A percentile compares a stretch with the other conserved stretches of the same genome.
Conservation (phyloP, 2,113 vertebrate genomes). For the Myrmophylax atrothorax region DNA sequence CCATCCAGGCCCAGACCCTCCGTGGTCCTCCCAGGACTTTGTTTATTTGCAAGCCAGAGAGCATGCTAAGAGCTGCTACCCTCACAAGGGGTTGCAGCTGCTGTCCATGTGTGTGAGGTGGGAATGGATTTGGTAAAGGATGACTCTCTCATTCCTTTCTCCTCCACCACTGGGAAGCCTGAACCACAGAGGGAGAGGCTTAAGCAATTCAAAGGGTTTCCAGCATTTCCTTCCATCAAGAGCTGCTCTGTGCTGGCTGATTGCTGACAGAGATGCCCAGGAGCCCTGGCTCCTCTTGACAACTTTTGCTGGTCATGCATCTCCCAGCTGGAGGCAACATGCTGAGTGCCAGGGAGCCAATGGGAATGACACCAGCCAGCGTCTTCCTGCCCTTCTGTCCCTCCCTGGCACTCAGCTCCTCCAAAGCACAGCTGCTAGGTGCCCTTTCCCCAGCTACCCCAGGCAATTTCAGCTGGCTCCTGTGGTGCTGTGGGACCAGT, state of each 20-base stretch:
- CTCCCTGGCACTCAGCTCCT: not conserved
- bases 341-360: fast-evolving
- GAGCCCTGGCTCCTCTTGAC: not conserved
- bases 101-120: fast-evolving
- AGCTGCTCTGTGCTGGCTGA: not conserved
- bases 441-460: too few species aligned
- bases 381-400: not conserved
- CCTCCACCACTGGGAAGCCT: not conserved
- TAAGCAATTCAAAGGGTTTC: not conserved
- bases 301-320: not conserved
- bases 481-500: not conserved
- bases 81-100: not conserved
- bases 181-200: not conserved
- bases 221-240: not conserved
- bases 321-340: not conserved
- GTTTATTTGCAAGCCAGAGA: not conserved
- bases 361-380: not conserved
- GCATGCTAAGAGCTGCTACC: not conserved
- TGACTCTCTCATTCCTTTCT: not conserved
- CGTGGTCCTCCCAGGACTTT: fast-evolving
- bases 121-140: not conserved
- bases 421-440: fast-evolving
- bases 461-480: not conserved
- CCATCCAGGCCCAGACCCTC: not conserved
- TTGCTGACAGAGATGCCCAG: not conserved